Evolutionary conservation across 1,140 invertebrate species (phyloP), one percentile per base, ranked within the genome.

Genomic region (Himalopsyche phryganea): DNA sequence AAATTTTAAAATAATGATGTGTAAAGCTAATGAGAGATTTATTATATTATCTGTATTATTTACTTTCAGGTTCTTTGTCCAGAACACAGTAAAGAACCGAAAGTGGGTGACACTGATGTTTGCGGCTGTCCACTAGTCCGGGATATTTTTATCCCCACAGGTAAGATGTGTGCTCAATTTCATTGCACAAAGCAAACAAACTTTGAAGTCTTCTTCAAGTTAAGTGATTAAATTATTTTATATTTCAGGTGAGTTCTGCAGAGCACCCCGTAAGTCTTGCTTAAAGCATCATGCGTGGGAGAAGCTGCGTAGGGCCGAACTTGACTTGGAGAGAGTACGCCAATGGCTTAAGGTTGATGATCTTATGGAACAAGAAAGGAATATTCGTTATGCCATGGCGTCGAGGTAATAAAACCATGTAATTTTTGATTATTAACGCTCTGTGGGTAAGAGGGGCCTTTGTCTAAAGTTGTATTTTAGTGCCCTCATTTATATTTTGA

Each of bases 21-120:
- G n/a, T n/a, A n/a, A n/a, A n/a, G n/a, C n/a, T n/a, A n/a, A n/a
- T n/a, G n/a, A n/a, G n/a, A n/a, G n/a, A n/a, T n/a, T n/a, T n/a
- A n/a, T n/a, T n/a, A n/a, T n/a, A n/a, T n/a, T n/a, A n/a, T n/a
- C n/a, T n/a, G n/a, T n/a, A n/a, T n/a, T n/a, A n/a, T n/a, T n/a
- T n/a, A n/a, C n/a, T n/a, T n/a, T n/a, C 50, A 78, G 76, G 76
- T 98, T 1, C 80, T 99, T 17, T 99, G 97, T 75, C 95, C 97
- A 0, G 97, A 99, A 69, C 97, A 99, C 72, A 93, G 89, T 58
- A 98, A 98, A 78, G 95, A 98, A 69, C 89, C 92, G 0, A 95
- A 96, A 80, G 86, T 96, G 23, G 83, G 77, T 50, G 88, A 89
- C 61, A 81, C 81, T 7, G 88, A 92, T 67, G 88, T 97, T 0